Conservation (phyloP, 2,113 vertebrate species). For the Clarias magur region DNA sequence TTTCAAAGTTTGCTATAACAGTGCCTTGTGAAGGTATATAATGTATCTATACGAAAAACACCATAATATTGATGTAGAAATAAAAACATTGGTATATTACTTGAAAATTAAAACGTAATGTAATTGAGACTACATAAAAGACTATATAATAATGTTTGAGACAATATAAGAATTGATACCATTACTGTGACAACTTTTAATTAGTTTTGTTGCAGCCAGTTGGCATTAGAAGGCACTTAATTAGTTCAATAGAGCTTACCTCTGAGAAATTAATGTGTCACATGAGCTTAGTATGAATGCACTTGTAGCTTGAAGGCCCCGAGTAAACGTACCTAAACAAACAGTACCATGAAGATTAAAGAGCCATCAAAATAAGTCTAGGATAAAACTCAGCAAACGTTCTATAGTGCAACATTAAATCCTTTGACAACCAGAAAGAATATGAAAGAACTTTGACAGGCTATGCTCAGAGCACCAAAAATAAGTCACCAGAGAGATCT, state of each 20-base stretch:
- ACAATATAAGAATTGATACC: neutral
- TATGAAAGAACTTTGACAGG: neutral
- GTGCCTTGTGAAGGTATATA: neutral
- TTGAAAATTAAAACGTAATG: neutral
- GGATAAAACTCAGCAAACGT: neutral
- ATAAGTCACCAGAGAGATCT: neutral
- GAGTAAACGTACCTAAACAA: neutral
- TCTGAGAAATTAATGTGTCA: neutral
- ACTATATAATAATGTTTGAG: neutral
- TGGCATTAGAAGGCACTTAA: neutral
- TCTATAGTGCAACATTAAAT: neutral
- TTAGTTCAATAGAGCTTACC: neutral
- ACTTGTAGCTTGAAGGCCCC: neutral
- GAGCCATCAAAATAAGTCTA: neutral
- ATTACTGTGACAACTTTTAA: neutral
- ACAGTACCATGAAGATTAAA: neutral
- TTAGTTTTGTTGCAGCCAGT: neutral
- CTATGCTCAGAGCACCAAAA: neutral
- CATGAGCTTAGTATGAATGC: neutral
- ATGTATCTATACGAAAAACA: neutral
- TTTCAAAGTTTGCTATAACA: neutral
- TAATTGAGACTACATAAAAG: too few relatives aligned
- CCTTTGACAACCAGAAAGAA: neutral
- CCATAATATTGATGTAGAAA: neutral
- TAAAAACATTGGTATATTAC: neutral